These are phyloP conservation scores for Melanocharis versteri DNA, from an alignment of 2,113 vertebrate species.

Conservation along the genomic window DNA sequence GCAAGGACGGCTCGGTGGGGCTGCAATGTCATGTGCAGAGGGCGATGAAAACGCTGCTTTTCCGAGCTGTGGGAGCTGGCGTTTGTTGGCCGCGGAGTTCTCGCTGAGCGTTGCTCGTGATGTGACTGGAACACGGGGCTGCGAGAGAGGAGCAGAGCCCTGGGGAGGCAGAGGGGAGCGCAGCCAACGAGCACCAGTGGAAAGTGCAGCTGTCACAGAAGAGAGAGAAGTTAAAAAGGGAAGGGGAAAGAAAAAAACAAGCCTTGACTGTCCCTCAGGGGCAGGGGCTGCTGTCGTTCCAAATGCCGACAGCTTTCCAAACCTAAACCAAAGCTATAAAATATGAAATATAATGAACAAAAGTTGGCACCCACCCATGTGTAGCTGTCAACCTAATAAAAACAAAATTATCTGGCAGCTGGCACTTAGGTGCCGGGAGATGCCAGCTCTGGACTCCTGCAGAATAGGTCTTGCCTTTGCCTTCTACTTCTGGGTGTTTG, in stretches of 20 bases:
- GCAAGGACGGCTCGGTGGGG: not conserved
- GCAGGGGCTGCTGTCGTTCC: constrained; percentile 64
- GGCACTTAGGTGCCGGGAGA: constrained; percentile 59
- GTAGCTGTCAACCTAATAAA: constrained; percentile 70
- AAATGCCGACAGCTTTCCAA: constrained; percentile 69
- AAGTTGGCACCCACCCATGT: constrained; percentile 67
- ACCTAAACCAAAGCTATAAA: constrained; percentile 69
- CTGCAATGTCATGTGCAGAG: not conserved
- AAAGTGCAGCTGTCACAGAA: constrained; percentile 64
- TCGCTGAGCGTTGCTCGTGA: not conserved
- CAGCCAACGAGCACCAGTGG: constrained; percentile 38
- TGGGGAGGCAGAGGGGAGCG: not conserved
- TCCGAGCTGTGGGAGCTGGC: not conserved
- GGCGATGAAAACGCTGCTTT: not conserved
- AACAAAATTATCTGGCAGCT: constrained; percentile 72
- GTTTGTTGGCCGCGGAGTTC: not conserved
- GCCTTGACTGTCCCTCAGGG: constrained; percentile 57
- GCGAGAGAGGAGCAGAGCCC: constrained; percentile 10
- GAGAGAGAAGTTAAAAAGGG: constrained; percentile 57
- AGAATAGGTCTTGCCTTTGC: constrained; percentile 30
- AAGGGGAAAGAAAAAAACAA: not conserved
- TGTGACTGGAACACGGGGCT: not conserved
- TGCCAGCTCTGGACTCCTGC: constrained; percentile 36
- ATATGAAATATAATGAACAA: constrained; percentile 71
- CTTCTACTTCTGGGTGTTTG: not conserved